Base-by-base conservation (phyloP, 2,113 vertebrate genomes). In the Trochalopteron elliotii region DNA sequence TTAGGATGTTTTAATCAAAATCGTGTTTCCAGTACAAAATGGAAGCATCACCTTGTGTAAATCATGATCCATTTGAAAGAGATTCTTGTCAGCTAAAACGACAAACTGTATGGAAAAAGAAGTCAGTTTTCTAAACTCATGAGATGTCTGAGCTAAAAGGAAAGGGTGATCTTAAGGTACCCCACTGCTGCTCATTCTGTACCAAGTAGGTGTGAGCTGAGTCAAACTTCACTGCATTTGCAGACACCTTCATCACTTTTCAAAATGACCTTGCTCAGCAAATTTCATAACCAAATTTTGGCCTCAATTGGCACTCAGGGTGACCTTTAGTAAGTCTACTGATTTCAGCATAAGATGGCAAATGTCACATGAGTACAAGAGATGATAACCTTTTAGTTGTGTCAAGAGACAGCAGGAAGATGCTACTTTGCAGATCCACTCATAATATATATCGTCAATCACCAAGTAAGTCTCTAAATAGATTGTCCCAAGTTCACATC, bases 391-490 rank as follows among this genome's bases (percentile, higher is more conserved):
- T 74, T 70, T 74, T 8, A 59, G 28, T 4, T 78, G 7, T 47
- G 27, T 19, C 50, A 84, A 45, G 50, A 94, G 33, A 59, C 17
- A 87, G 50, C 30, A 42, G 27, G 24, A 83, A 76, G n/a, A 53
- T 30, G 5, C 3, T 57, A 13, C n/a, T 88, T 79, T 44, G 33
- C 27, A 74, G 22, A 30, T 67, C 7, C 11, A 40, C 30, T 70
- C 0, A 0, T 47, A 55, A 59, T 42, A 45, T 19, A 9, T 12
- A 24, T 18, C 0, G 0, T 20, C 10, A 21, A 71, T 74, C 59
- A 68, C 31, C 67, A 77, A 49, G 7, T 27, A 40, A 55, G 21
- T 27, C 30, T 74, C 49, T 44, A 69, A 85, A 83, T 50, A 59
- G 7, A 20, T 20, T 77, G 12, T 50, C 4, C 1, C 9, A 53